phyloP scores from a whole-genome alignment of 2,888 invertebrate genomes.

The Epirrhoe tristata region DNA sequence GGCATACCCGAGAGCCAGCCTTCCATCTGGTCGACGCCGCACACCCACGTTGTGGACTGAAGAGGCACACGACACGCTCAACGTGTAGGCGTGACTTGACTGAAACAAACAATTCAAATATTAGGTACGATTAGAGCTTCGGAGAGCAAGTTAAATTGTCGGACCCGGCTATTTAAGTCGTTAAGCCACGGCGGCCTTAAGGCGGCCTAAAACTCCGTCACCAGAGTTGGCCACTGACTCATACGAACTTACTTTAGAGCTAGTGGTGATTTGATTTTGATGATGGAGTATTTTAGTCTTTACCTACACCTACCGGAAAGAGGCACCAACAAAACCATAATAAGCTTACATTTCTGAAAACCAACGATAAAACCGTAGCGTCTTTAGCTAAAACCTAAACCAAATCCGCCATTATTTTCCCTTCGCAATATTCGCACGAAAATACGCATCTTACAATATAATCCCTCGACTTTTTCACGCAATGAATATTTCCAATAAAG shows the following conservation, averaged over 20 bases:
- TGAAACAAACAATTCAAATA: conserved; percentile 46
- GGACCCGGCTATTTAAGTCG: too few species aligned
- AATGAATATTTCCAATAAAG: conserved; percentile 41
- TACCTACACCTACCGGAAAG: too few species aligned
- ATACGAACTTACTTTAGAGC: too few species aligned
- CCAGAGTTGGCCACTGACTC: too few species aligned
- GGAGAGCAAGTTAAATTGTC: too few species aligned
- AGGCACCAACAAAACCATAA: too few species aligned
- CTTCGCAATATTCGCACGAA: not conserved
- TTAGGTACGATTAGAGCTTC: too few species aligned
- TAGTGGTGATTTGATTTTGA: too few species aligned
- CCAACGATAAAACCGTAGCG: not conserved
- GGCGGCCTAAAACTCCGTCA: too few species aligned
- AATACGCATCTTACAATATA: conserved; percentile 11
- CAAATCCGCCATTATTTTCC: not conserved
- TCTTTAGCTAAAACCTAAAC: not conserved
- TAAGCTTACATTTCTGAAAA: too few species aligned
- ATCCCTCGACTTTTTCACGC: conserved; percentile 25
- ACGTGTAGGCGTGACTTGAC: conserved; percentile 81
- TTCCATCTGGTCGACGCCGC: conserved; percentile 80
- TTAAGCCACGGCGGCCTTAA: too few species aligned
- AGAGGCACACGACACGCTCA: conserved; percentile 81
- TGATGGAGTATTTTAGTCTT: too few species aligned
- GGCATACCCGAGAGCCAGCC: conserved; percentile 83
- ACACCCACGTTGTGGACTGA: conserved; percentile 85